Evolutionary conservation across 2,888 invertebrate genomes (phyloP).

Genomic region (Ormyrus thymus): DNA sequence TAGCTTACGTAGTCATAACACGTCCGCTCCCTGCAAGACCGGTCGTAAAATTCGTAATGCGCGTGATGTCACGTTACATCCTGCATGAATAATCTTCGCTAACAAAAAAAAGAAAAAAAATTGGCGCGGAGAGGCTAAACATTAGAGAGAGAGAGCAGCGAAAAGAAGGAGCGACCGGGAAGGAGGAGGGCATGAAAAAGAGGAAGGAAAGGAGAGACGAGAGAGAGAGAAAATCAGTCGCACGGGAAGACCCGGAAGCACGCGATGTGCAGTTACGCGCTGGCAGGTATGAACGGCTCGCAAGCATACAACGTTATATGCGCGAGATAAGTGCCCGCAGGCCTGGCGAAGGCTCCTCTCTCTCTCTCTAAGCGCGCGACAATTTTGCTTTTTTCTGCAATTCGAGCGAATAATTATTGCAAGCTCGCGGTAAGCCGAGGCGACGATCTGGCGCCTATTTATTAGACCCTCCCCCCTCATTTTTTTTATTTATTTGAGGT

Average conservation of each 20-base stretch:
- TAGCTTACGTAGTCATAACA: no score
- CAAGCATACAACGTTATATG: constrained; percentile 43
- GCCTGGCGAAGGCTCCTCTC: neutral
- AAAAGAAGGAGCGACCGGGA: neutral
- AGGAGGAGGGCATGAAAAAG: neutral
- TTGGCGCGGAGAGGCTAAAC: no score
- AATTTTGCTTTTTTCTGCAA: constrained; percentile 38
- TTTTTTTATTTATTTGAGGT: no score
- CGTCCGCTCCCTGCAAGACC: neutral
- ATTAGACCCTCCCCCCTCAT: no score
- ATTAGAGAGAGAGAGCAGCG: neutral
- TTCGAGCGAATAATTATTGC: constrained; percentile 33
- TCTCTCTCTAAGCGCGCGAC: neutral
- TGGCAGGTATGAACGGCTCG: constrained; percentile 55
- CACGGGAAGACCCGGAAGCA: constrained; percentile 30
- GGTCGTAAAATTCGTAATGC: neutral
- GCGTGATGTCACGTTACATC: no score
- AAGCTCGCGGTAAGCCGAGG: neutral
- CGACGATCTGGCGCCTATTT: no score
- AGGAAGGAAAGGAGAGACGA: neutral
- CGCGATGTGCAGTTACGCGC: constrained; percentile 59
- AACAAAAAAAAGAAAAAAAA: neutral
- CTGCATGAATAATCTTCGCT: neutral
- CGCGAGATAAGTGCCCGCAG: constrained; percentile 30
- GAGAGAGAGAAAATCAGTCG: constrained; percentile 14